These are phyloP conservation scores for Tursiops truncatus DNA, from an alignment of 2,113 vertebrate genomes.

Conservation along the genomic window DNA sequence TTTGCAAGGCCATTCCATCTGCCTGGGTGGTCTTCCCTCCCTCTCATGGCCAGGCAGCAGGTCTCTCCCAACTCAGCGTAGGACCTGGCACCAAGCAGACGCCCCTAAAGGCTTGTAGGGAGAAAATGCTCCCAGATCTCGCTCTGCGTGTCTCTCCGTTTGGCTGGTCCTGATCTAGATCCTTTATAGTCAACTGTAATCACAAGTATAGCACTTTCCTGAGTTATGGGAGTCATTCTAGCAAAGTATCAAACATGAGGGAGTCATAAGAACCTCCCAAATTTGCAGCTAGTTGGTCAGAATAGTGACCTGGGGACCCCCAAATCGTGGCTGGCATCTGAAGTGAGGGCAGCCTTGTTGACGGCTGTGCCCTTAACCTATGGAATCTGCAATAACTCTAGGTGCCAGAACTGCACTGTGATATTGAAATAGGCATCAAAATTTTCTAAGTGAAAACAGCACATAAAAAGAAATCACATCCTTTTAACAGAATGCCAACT, in stretches of 20 bases:
- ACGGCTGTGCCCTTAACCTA: neutral
- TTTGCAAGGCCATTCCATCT: neutral
- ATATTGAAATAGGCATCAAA: neutral
- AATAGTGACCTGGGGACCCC: neutral
- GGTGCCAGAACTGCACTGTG: neutral
- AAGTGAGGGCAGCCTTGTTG: neutral
- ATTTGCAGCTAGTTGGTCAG: neutral
- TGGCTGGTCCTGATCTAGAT: neutral
- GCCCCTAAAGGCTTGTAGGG: neutral
- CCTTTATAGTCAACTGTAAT: neutral
- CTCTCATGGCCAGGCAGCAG: neutral
- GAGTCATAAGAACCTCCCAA: neutral
- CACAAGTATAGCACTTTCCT: neutral
- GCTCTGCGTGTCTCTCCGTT: neutral
- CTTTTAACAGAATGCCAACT: neutral
- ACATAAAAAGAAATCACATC: neutral
- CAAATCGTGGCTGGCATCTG: neutral
- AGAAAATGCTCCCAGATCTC: neutral
- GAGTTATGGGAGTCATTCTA: neutral
- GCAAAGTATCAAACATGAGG: neutral
- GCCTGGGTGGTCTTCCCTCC: neutral
- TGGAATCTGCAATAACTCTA: neutral
- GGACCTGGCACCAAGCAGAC: neutral
- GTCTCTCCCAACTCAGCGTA: neutral
- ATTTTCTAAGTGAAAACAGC: neutral